Conservation (phyloP, 1,140 invertebrate genomes). For the Macrobrachium nipponense region DNA sequence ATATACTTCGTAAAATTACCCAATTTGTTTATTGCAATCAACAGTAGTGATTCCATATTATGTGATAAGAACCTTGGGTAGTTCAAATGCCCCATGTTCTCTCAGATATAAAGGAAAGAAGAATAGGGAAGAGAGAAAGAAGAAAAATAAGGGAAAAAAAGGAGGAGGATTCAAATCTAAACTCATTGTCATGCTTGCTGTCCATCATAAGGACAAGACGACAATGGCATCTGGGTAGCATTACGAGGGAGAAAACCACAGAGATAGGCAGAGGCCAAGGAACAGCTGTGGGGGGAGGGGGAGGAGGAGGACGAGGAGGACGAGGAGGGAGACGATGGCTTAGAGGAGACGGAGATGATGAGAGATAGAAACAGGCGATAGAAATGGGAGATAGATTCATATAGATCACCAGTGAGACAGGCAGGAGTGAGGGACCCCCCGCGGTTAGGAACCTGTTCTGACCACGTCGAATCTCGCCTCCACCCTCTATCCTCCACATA, state of each 20-base stretch:
- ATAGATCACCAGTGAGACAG: slow-evolving; percentile 26
- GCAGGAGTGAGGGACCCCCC: slow-evolving; percentile 1
- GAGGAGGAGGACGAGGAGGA: background rate
- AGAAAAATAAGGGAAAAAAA: too few species aligned
- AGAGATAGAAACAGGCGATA: background rate
- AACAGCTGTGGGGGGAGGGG: too few species aligned
- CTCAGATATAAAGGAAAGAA: too few species aligned
- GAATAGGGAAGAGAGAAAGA: too few species aligned
- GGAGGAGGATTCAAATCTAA: too few species aligned
- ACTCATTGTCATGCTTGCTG: too few species aligned
- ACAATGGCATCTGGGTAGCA: background rate
- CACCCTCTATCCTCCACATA: background rate
- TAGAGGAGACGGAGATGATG: background rate
- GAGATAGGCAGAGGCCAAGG: background rate
- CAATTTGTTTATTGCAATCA: too few species aligned
- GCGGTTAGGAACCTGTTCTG: slow-evolving; percentile 12
- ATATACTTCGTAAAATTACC: too few species aligned
- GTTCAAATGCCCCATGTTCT: too few species aligned
- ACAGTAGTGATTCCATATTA: too few species aligned
- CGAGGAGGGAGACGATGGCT: background rate
- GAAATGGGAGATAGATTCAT: slow-evolving; percentile 14
- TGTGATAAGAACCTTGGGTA: too few species aligned
- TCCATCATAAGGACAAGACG: too few species aligned
- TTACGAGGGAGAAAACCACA: background rate
- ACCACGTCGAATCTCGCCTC: background rate